Conservation (phyloP, 2,797 vertebrate species). For the Eremophila alpestris region DNA sequence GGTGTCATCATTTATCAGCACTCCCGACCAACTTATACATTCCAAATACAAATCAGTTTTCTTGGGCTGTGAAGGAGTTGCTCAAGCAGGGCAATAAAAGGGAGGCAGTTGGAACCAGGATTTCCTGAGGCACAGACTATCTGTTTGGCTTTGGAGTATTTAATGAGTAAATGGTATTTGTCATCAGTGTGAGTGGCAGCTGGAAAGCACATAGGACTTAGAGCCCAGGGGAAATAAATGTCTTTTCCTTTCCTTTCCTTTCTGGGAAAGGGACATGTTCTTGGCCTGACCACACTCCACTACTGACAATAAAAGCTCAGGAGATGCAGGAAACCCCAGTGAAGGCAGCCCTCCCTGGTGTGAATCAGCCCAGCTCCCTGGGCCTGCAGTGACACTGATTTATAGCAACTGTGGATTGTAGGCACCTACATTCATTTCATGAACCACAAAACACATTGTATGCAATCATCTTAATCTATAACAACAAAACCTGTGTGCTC, state of each 20-base stretch:
- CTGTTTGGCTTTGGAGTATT: background rate
- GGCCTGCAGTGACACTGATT: conserved; percentile 2
- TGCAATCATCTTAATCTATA: conserved; percentile 45
- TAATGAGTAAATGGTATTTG: background rate
- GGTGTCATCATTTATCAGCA: background rate
- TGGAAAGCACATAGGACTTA: background rate
- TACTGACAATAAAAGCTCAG: background rate
- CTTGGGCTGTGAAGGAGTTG: background rate
- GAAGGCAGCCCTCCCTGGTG: background rate
- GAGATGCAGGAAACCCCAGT: background rate
- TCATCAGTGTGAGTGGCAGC: background rate
- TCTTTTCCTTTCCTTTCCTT: background rate
- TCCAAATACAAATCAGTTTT: background rate
- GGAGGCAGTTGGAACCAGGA: background rate
- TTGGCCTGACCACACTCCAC: background rate
- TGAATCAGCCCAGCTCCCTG: background rate
- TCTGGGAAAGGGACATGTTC: background rate
- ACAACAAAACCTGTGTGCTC: conserved; percentile 33
- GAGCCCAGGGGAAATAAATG: background rate
- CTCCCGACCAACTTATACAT: background rate
- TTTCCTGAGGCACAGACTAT: background rate
- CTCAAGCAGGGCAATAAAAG: background rate
- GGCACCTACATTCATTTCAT: conserved; percentile 19
- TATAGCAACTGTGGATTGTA: background rate
- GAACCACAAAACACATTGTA: conserved; percentile 13